Evolutionary conservation across 2,113 vertebrate species (phyloP), one percentile per base, ranked within the genome.

Genomic region (Edolisoma coerulescens): DNA sequence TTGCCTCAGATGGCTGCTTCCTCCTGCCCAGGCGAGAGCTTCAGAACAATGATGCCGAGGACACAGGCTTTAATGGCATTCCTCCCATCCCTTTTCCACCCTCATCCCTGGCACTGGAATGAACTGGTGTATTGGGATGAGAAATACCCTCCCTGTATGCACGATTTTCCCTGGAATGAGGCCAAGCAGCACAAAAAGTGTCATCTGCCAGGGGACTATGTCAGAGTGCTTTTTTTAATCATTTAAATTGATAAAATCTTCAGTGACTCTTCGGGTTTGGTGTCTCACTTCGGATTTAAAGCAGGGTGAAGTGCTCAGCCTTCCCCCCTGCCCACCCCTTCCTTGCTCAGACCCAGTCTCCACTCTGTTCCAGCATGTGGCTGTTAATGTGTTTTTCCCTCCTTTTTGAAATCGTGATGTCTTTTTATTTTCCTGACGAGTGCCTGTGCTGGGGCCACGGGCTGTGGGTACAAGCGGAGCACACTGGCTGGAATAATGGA

Each of bases 381-480:
- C 93, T 86, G 14, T 86, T 83, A 35, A 82, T n/a, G 23, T 75
- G 64, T 7, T 86, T 86, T 24, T 11, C 65, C 85, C 96, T 96
- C 89, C 73, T 96, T 96, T 97, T 91, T 91, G 54, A 96, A 97
- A 81, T 93, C 89, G 23, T 76, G 67, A 71, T 79, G 81, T 67
- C 69, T 74, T 49, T 52, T 59, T 54, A 5, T 94, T 84, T 60
- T 32, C 21, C 83, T 37, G 78, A 3, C 41, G 87, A 82, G 67
- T 41, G 54, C 54, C 76, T 61, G n/a, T 80, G 1, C 83, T 84
- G 90, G 82, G 92, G 82, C 83, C 88, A 18, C 13, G 4, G 79
- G 75, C 79, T 59, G 86, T 22, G 88, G 89, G 4, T 53, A 1
- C 45, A 16, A 42, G 92, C 39, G 0, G 81, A 83, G 77, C 77